These are phyloP conservation scores for Argynnis bischoffii DNA, from an alignment of 2,888 invertebrate species.

Conservation along the genomic window DNA sequence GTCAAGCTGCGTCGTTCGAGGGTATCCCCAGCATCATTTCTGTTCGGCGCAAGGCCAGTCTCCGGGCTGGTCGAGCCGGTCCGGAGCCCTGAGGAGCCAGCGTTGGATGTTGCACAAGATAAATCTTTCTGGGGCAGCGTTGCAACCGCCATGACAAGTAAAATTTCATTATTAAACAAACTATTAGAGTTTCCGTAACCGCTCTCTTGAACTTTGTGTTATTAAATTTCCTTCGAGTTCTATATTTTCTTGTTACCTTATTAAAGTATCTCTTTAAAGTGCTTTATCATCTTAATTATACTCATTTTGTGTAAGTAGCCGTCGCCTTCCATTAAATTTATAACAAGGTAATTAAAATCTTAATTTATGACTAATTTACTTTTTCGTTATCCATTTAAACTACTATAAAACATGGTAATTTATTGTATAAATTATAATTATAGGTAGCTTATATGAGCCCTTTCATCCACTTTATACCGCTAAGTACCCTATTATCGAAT, in stretches of 20 bases:
- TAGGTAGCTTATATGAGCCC: too few species aligned
- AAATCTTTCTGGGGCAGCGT: constrained; percentile 78
- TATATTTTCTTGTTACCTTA: constrained; percentile 4
- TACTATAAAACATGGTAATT: too few species aligned
- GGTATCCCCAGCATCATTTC: constrained; percentile 79
- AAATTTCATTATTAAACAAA: constrained; percentile 34
- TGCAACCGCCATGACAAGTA: constrained; percentile 70
- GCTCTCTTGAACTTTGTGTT: constrained; percentile 15
- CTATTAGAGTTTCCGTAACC: constrained; percentile 16
- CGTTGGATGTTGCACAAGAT: constrained; percentile 78
- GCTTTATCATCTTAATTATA: constrained; percentile 8
- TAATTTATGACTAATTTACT: background rate
- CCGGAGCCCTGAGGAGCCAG: constrained; percentile 75
- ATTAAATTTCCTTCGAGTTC: background rate
- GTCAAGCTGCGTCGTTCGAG: constrained; percentile 77
- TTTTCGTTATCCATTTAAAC: too few species aligned
- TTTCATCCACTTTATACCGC: background rate
- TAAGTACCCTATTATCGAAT: background rate
- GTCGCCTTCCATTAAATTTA: background rate
- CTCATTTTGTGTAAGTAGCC: background rate
- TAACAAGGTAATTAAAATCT: constrained; percentile 11
- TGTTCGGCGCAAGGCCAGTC: constrained; percentile 81
- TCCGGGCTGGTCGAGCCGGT: constrained; percentile 77
- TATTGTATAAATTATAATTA: too few species aligned
- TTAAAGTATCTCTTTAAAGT: background rate